phyloP scores from a whole-genome alignment of 2,113 vertebrate species.

The Vulpes ferrilata region DNA sequence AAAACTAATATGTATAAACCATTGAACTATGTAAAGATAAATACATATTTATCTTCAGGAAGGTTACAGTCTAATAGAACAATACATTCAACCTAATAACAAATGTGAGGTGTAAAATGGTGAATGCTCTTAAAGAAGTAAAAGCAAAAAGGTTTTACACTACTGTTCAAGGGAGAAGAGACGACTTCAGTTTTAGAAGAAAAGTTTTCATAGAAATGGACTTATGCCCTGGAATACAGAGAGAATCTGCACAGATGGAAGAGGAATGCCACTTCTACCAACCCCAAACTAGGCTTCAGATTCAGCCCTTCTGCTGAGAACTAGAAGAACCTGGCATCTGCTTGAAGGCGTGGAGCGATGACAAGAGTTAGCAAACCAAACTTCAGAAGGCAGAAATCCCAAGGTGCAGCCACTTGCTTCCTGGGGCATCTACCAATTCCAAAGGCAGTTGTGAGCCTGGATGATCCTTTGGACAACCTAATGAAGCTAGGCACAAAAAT shows the following conservation, averaged over 20 bases:
- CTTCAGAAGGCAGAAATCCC: background rate
- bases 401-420: background rate
- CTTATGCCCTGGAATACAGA: background rate
- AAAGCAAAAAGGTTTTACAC: background rate
- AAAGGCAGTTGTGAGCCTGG: background rate
- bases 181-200: background rate
- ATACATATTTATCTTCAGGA: background rate
- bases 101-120: background rate
- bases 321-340: background rate
- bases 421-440: background rate
- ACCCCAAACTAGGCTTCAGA: background rate
- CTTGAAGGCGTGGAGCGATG: background rate
- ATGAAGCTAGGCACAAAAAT: background rate
- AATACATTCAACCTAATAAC: background rate
- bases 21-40: background rate
- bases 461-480: background rate
- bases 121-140: background rate
- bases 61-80: background rate
- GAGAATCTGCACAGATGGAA: background rate
- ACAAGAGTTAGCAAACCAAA: background rate
- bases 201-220: conserved; percentile 7
- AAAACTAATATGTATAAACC: background rate
- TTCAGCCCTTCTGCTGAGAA: background rate
- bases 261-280: background rate
- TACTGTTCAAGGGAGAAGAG: background rate